A percentile compares a stretch with the other conserved stretches of the same genome.
These are phyloP conservation scores for Blera fallax DNA, from an alignment of 2,888 invertebrate species.

Conservation along the genomic window DNA sequence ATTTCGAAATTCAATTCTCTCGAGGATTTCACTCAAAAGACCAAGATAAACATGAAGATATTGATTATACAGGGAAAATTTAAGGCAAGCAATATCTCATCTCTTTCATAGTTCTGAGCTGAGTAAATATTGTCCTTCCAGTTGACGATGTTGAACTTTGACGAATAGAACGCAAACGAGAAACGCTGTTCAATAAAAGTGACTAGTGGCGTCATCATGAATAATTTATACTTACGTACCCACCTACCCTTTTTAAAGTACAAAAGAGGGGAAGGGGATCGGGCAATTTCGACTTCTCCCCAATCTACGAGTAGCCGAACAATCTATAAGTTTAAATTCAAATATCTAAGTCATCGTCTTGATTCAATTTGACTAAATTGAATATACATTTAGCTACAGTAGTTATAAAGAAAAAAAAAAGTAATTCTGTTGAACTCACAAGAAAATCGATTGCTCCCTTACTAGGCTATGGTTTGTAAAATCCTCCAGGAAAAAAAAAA, in stretches of 20 bases:
- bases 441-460: conserved; percentile 54
- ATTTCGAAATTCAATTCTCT: not conserved
- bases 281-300: not conserved
- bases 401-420: not conserved
- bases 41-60: not conserved
- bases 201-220: conserved; percentile 30
- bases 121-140: conserved; percentile 8
- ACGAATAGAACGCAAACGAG: conserved; percentile 6
- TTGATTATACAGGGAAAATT: not conserved
- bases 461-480: conserved; percentile 25
- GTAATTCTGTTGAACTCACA: not conserved
- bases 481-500: conserved; percentile 1
- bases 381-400: conserved; percentile 4
- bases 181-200: conserved; percentile 1
- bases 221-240: conserved; percentile 15
- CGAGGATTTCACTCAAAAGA: not conserved
- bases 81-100: not conserved
- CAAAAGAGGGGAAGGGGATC: not conserved
- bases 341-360: conserved; percentile 23
- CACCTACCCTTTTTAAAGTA: not conserved
- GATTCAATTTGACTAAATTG: conserved; percentile 26
- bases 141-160: conserved; percentile 10
- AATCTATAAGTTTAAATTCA: conserved; percentile 34
- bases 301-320: not conserved
- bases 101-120: not conserved